Conservation (phyloP, 2,888 invertebrate genomes). For the Dioctria rufipes region DNA sequence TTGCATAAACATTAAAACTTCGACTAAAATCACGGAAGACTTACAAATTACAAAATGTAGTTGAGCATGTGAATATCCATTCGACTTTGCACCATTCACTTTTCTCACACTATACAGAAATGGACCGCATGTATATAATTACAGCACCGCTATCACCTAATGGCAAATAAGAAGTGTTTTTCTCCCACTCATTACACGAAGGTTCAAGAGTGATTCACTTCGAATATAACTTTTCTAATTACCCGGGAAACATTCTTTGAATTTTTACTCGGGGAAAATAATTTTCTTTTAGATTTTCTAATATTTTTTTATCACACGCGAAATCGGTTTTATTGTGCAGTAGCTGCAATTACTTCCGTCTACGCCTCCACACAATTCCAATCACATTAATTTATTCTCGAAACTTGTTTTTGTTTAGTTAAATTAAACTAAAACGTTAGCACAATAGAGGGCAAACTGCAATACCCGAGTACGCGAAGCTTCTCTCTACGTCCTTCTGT, state of each 20-base stretch:
- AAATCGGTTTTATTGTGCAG: not conserved
- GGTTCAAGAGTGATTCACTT: no score
- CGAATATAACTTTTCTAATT: not conserved
- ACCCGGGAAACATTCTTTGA: not conserved
- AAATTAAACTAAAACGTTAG: constrained; percentile 13
- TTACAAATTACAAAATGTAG: no score
- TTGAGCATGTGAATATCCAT: no score
- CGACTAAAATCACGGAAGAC: no score
- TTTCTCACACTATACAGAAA: no score
- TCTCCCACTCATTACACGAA: no score
- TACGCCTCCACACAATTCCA: no score
- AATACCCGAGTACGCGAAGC: constrained; percentile 48
- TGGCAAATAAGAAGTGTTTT: no score
- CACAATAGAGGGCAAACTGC: constrained; percentile 10
- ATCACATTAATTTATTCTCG: not conserved
- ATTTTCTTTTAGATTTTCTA: not conserved
- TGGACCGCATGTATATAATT: no score
- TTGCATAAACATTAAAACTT: not conserved
- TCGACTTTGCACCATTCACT: no score
- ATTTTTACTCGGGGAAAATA: not conserved
- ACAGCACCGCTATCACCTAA: no score
- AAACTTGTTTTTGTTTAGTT: constrained; percentile 26
- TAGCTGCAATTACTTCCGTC: not conserved
- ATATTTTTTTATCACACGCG: not conserved
- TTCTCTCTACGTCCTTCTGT: constrained; percentile 51